These are phyloP conservation scores for Eupleurogrammus muticus DNA, from an alignment of 2,797 vertebrate species.

Conservation along the genomic window DNA sequence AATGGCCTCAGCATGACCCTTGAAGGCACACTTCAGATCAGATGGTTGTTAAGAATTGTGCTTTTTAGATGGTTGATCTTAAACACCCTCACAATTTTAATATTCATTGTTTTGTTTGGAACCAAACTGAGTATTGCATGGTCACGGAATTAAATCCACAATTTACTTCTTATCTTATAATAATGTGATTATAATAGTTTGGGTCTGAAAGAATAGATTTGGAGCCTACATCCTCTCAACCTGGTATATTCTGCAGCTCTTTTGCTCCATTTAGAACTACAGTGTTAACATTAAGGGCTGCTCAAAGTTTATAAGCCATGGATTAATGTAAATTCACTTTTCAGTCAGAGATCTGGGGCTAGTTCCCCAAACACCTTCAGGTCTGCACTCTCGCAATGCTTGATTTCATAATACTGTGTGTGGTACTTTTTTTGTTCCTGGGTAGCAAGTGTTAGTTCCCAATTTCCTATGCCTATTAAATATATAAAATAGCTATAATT, in stretches of 20 bases:
- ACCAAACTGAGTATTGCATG: background rate
- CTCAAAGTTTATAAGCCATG: background rate
- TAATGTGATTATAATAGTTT: constrained; percentile 10
- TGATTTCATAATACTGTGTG: background rate
- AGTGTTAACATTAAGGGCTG: background rate
- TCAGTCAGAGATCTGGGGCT: background rate
- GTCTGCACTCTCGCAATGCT: background rate
- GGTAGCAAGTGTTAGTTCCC: too few species aligned
- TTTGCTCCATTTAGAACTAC: background rate
- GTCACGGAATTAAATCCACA: background rate
- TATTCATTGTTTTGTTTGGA: background rate
- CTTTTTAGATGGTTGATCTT: background rate
- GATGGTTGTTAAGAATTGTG: constrained; percentile 6
- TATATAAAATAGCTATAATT: too few species aligned
- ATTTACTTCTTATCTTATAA: too few species aligned
- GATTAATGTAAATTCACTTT: background rate
- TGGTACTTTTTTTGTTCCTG: too few species aligned
- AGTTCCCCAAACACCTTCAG: background rate
- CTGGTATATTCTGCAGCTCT: background rate
- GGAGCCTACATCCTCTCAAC: constrained; percentile 2
- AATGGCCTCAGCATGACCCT: constrained; percentile 43
- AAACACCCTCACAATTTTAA: constrained; percentile 5
- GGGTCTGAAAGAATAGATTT: constrained; percentile 3
- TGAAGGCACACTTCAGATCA: constrained; percentile 23
- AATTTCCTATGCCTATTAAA: too few species aligned